Conservation (phyloP, 1,140 invertebrate genomes). For the Arctopsyche grandis region DNA sequence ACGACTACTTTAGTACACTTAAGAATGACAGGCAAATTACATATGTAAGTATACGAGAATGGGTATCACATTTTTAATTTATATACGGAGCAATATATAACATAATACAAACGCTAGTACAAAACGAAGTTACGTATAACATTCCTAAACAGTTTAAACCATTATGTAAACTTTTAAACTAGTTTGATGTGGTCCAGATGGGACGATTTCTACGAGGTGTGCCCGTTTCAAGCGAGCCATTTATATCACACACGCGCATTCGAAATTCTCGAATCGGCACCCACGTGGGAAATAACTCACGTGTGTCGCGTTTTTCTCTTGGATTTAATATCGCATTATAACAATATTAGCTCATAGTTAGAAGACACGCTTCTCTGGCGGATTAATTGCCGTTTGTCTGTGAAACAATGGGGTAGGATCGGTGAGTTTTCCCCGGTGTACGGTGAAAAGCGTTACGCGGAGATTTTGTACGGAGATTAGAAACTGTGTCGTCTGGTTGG, state of each 20-base stretch:
- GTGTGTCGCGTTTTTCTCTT: background rate
- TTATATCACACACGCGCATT: too few species aligned
- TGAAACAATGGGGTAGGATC: background rate
- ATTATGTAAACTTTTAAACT: conserved; percentile 40
- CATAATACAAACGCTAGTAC: background rate
- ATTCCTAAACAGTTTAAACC: conserved; percentile 30
- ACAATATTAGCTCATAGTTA: too few species aligned
- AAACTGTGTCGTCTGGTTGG: too few species aligned
- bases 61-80: too few species aligned
- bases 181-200: conserved; percentile 27
- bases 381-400: conserved; percentile 10
- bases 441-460: background rate
- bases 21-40: too few species aligned
- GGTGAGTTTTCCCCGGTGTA: background rate
- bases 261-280: too few species aligned
- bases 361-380: background rate
- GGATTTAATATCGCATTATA: too few species aligned
- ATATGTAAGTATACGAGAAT: too few species aligned
- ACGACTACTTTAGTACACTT: too few species aligned
- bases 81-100: background rate
- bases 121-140: conserved; percentile 6
- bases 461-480: background rate
- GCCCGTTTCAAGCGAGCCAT: background rate
- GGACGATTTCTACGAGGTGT: conserved; percentile 16
- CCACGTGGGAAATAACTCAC: too few species aligned